Base-by-base conservation (phyloP, 2,113 vertebrate species). In the Naja naja region DNA sequence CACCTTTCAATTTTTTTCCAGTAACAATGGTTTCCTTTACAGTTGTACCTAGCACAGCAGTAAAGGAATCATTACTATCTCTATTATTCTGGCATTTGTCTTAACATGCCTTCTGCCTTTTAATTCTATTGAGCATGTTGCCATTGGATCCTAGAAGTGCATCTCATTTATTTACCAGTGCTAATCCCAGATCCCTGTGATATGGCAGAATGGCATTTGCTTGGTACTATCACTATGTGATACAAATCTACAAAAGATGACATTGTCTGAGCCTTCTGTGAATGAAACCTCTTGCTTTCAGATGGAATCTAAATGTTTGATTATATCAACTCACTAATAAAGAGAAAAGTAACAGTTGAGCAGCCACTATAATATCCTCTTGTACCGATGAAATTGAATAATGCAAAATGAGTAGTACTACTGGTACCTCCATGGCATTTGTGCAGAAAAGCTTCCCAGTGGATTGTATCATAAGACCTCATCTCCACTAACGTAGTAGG, bases 31-130 rank as follows among this genome's bases (percentile, higher is more conserved):
- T 91, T 85, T 27, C 52, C 55, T 56, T 45, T 85, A 91, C 30
- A 74, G 30, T n/a, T 74, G 14, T 16, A 92, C 87, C 94, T 47
- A 89, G 55, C 55, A 94, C 90, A 49, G 18, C 58, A 56, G 55
- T 34, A 16, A 34, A 87, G 53, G 45, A 93, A 91, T 93, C 18
- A 34, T 95, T 92, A 93, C 94, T 90, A 89, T 55, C 86, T 34
- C 54, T 34, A 86, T 69, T 69, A 86, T 22, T n/a, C 87, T 10
- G 60, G 56, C 27, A 4, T 10, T 25, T 88, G 45, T 10, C 25
- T 27, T 88, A 23, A 60, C 58, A 25, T 10, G 58, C 23, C 23
- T 22, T 53, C 39, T 89, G n/a, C 45, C 34, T 6, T 39, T 49
- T 39, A 2, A 60, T 45, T 2, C 53, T 56, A 89, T 43, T 91